A percentile compares a stretch with the other conserved stretches of the same genome.
These are phyloP conservation scores for Axea sp. DNA, from an alignment of 2,888 invertebrate genomes.

Conservation along the genomic window DNA sequence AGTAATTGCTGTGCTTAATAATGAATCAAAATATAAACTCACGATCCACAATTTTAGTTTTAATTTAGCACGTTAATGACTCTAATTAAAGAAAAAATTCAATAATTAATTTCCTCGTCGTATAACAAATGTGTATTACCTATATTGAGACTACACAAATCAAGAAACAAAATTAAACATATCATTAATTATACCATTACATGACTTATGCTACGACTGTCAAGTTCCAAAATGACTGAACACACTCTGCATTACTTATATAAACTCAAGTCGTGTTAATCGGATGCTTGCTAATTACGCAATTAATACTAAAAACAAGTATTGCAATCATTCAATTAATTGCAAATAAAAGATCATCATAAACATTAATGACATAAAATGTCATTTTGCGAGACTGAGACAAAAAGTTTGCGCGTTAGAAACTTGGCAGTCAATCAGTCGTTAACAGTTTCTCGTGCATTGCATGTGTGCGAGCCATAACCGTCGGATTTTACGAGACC, in stretches of 20 bases:
- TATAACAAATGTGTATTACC: too few species aligned
- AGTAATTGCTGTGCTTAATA: too few species aligned
- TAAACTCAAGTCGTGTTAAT: constrained; percentile 21
- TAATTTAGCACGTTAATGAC: too few species aligned
- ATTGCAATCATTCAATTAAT: constrained; percentile 24
- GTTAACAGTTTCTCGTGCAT: constrained; percentile 47
- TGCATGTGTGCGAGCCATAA: constrained; percentile 64
- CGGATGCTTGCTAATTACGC: constrained; percentile 12
- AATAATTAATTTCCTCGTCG: too few species aligned
- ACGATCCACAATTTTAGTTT: too few species aligned
- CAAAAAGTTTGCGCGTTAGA: constrained; percentile 18
- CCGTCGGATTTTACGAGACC: constrained; percentile 73
- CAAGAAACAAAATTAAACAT: constrained; percentile 3
- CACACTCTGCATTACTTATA: constrained; percentile 3
- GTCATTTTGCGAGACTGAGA: neutral
- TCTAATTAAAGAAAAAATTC: too few species aligned
- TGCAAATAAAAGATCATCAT: constrained; percentile 3
- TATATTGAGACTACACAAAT: constrained; percentile 1
- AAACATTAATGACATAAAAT: too few species aligned
- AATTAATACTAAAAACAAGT: constrained; percentile 23
- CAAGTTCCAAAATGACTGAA: constrained; percentile 9
- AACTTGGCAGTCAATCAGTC: constrained; percentile 37
- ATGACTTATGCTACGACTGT: constrained; percentile 7
- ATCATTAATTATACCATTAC: constrained; percentile 4
- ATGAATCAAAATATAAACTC: too few species aligned